A percentile compares a stretch with the other conserved stretches of the same genome.
These are phyloP conservation scores for Plebejus argus DNA, from an alignment of 2,888 invertebrate genomes.

Conservation along the genomic window DNA sequence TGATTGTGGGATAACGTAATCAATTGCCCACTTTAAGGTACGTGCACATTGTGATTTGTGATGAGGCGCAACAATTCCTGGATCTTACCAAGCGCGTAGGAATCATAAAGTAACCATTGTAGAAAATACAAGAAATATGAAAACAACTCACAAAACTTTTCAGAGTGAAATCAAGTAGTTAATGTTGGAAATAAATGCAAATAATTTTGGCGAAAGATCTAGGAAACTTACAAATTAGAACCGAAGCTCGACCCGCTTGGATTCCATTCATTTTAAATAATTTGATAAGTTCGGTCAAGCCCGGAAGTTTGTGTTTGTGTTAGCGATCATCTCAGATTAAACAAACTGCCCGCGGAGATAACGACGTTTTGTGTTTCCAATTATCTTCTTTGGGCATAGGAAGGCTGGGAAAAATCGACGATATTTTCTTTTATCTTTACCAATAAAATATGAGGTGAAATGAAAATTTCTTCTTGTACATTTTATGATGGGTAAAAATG, in stretches of 20 bases:
- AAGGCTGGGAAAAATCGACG: neutral
- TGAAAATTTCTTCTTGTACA: no score
- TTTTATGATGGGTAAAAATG: no score
- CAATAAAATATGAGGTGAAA: neutral
- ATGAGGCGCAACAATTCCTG: no score
- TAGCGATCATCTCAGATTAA: constrained; percentile 20
- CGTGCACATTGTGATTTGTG: no score
- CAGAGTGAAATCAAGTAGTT: neutral
- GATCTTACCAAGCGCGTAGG: no score
- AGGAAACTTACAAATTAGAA: constrained; percentile 24
- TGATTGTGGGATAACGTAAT: no score
- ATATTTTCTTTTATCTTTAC: neutral
- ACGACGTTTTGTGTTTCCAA: constrained; percentile 10
- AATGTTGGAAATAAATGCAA: neutral
- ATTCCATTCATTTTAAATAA: constrained; percentile 34
- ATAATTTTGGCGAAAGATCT: constrained; percentile 17
- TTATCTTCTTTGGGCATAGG: neutral
- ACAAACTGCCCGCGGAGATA: constrained; percentile 19
- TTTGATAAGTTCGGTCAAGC: constrained; percentile 29
- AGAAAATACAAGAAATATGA: neutral
- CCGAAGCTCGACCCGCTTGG: constrained; percentile 11
- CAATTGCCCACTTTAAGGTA: no score
- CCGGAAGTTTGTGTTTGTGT: constrained; percentile 13
- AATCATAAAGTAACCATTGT: no score
- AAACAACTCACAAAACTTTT: neutral